phyloP scores from a whole-genome alignment of 2,113 vertebrate species.

The Zosterops pallidus region DNA sequence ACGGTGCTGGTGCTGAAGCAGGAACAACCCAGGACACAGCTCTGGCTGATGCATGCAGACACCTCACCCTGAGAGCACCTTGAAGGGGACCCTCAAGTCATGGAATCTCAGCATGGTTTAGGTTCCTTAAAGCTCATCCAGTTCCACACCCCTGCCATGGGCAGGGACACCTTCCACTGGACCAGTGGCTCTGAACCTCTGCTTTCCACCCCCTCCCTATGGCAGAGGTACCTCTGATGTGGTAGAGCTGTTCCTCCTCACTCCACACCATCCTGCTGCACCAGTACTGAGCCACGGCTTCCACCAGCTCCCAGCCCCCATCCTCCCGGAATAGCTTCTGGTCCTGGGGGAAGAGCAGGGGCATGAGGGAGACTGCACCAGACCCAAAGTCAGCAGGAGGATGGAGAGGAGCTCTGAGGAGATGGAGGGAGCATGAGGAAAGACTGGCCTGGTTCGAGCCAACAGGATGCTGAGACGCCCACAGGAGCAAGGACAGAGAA shows the following conservation, averaged over 20 bases:
- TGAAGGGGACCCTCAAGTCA: neutral
- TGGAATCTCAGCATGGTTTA: neutral
- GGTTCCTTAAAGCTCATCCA: neutral
- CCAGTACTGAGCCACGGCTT: slow-evolving; percentile 90
- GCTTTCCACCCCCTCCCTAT: fast-evolving
- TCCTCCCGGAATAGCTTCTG: slow-evolving; percentile 82
- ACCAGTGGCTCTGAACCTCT: fast-evolving
- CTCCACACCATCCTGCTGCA: slow-evolving; percentile 88
- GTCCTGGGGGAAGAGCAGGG: slow-evolving; percentile 75
- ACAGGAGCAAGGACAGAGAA: neutral
- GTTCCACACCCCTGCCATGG: neutral
- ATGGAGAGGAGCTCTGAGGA: neutral
- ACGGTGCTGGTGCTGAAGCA: neutral
- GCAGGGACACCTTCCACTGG: neutral
- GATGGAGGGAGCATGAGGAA: neutral
- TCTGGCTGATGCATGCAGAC: neutral
- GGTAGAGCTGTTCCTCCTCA: slow-evolving; percentile 79
- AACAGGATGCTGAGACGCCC: neutral
- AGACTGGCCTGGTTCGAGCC: neutral
- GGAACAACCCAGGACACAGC: neutral
- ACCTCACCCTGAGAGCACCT: neutral
- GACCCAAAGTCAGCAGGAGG: neutral
- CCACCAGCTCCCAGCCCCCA: slow-evolving; percentile 84
- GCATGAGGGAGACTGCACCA: fast-evolving
- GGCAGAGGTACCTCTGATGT: slow-evolving; percentile 79